Evolutionary conservation across 2,888 invertebrate species (phyloP), one percentile per base, ranked within the genome.

Genomic region (Hesperia comma): DNA sequence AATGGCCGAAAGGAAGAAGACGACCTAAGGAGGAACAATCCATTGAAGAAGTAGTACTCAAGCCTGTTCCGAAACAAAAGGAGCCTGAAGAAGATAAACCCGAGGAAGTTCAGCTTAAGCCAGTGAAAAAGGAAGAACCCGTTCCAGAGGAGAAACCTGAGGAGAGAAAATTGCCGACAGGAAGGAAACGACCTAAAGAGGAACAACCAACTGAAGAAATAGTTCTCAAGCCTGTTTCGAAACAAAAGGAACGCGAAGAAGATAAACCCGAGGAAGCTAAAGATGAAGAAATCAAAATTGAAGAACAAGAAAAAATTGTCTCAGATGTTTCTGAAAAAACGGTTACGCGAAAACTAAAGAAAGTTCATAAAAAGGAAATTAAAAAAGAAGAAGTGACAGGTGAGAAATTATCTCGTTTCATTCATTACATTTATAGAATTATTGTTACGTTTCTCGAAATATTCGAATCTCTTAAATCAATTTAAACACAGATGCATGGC

Each of bases 41-140:
- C 75, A 85, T 83, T 53, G 93, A 94, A 78, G 87, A 92, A 69
- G 85, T 93, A 0, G 78, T 79, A 21, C 78, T 94, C 0, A 94
- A 94, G 69, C 93, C 94, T 7, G 74, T 86, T 60, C 72, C 76
- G 8, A 77, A 74, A 69, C 15, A 74, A 49, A 73, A 69, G 15
- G 71, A 73, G 41, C 54, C 67, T 60, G 67, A 70, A 67, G 79
- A 84, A 72, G 77, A 78, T 66, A 74, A 70, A 60, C 79, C 80
- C 1, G 69, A 80, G 68, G 81, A 80, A 21, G 82, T 88, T 10
- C 84, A 89, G 15, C 63, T 74, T 0, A 72, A 71, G 73, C 78
- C 73, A 60, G 4, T 74, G 0, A 75, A 74, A 4, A 74, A 77
- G 40, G 77, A 61, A 40, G 72, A 72, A 21, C 66, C 62, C 19